Percentiles rank a stretch among this genome's conserved stretches.
These are phyloP conservation scores for Peromyscus polionotus DNA, from an alignment of 2,113 vertebrate genomes.

Conservation along the genomic window DNA sequence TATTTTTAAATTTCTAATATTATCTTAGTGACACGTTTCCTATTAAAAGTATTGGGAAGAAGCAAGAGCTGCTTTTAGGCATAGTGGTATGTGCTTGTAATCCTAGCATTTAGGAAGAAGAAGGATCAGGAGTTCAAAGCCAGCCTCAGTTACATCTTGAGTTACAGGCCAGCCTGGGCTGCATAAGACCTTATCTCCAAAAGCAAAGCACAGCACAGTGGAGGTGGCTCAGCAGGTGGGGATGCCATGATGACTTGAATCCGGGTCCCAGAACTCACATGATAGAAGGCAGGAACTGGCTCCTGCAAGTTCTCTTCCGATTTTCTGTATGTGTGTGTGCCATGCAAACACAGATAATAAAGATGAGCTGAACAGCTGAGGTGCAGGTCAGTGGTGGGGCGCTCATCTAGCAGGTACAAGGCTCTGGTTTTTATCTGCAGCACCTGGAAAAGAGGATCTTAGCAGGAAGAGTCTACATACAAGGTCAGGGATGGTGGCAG, in stretches of 20 bases:
- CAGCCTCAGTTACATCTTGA: background rate
- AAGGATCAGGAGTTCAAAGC: background rate
- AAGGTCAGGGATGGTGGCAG: background rate
- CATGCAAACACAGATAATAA: background rate
- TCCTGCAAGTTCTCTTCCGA: background rate
- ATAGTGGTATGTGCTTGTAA: background rate
- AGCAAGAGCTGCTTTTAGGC: background rate
- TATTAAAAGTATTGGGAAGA: slow-evolving; percentile 13
- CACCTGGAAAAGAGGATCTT: background rate
- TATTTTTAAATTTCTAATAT: slow-evolving; percentile 19
- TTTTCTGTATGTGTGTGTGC: background rate
- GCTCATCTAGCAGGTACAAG: background rate
- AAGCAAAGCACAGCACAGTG: background rate
- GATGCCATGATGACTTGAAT: background rate
- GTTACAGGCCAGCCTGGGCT: background rate
- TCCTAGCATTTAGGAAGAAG: background rate
- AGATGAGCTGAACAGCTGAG: background rate
- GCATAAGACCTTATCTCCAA: background rate
- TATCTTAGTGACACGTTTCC: slow-evolving; percentile 24
- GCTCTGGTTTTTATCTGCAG: background rate
- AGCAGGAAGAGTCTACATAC: background rate
- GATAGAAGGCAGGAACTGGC: background rate
- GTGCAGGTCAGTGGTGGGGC: background rate
- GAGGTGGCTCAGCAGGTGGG: background rate
- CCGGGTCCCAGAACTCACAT: background rate